Evolutionary conservation across 2,888 invertebrate genomes (phyloP), one percentile per base, ranked within the genome.

Genomic region (Neoitamus cyanurus): DNA sequence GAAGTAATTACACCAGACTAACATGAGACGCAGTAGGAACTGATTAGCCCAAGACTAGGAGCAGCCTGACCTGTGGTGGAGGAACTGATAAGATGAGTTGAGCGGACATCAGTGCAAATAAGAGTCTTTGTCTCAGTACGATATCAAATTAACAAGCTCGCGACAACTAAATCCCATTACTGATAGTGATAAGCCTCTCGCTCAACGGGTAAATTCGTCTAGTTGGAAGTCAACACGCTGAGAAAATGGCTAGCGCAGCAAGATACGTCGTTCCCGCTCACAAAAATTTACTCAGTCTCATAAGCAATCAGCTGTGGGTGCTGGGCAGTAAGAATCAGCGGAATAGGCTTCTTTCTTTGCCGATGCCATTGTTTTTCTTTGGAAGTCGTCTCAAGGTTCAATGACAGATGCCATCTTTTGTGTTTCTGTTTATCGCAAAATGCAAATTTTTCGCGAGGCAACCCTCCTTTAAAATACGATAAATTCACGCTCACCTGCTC

Each of bases 331-430:
- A 58, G 20, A 15, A 25, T 58, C 7, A 4, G 25, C 25, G 4
- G 7, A 48, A 15, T 20, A 48, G 48, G 48, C 48, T 15, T 58
- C 58, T 77, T 1, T 13, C 28, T 72, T 11, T 42, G 20, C 7
- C 13, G 25, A 3, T 11, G 28, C 2, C 70, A 70, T 83, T 42
- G 34, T 42, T 83, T 83, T 72, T 15, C 42, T 31, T 58, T 34
- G 46, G 1, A 42, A 9, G 37, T 72, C 46, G 30, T 36, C 15
- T 42, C 25, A 73, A 83, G 34, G 58, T 83, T 83, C 83, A 83
- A 75, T 83, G 83, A 83, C 83, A 83, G 83, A 72, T 83, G 83
- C 83, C 83, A 83, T 83, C 83, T 83, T 83, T 83, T 83, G 83
- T 83, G 36, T 36, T 46, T 73, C 48, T 83, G 48, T 83, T 83